Percentiles rank a stretch among this genome's conserved stretches.
Conservation (phyloP, 2,797 vertebrate species). For the Anguilla pacifica region DNA sequence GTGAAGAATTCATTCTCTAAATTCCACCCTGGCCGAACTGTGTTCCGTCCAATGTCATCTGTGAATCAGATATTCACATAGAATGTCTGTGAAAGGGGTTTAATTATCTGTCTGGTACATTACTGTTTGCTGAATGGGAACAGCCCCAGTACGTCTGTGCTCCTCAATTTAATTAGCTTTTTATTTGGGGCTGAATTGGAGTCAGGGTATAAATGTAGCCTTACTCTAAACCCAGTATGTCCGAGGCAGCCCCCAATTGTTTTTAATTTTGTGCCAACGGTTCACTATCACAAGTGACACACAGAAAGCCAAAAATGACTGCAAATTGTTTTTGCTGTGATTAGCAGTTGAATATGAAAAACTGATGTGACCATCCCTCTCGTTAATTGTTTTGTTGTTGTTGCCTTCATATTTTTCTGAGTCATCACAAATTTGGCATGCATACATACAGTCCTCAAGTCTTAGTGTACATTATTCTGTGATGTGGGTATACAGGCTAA, state of each 20-base stretch:
- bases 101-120: not conserved
- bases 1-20: slow-evolving; percentile 10
- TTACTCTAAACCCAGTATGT: not conserved
- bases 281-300: not conserved
- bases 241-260: not conserved
- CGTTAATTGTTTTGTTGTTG: not conserved
- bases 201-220: not conserved
- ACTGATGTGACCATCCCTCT: not conserved
- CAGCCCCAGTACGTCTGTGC: not conserved
- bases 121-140: not conserved
- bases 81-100: slow-evolving; percentile 8
- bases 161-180: not conserved
- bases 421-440: not conserved
- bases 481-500: not conserved
- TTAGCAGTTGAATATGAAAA: slow-evolving; percentile 4
- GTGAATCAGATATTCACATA: slow-evolving; percentile 17
- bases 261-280: not conserved
- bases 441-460: not conserved
- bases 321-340: not conserved
- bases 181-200: not conserved
- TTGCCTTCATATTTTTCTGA: slow-evolving; percentile 10
- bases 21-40: not conserved
- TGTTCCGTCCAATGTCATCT: slow-evolving; percentile 8
- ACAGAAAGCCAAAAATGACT: not conserved
- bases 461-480: not conserved